Base-by-base conservation (phyloP, 1,140 invertebrate species). In the Hermatobates lingyangjiaoensis region DNA sequence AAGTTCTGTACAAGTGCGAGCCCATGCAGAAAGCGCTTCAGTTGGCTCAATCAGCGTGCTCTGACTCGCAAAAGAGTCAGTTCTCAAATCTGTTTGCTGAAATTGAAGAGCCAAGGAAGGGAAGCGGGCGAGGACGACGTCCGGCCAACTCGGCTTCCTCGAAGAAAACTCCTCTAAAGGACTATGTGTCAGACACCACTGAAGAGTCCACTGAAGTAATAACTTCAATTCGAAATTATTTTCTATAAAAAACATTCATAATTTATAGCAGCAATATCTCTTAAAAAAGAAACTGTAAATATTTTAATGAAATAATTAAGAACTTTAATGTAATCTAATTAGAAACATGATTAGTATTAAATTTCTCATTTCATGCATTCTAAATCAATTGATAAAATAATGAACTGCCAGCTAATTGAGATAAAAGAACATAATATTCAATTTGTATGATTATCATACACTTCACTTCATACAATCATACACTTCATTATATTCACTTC, bases 71-170 rank as follows among this genome's bases (percentile, higher is more conserved):
- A 59, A 81, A 90, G 71, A 86, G 84, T 68, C 87, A 84, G 68
- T 95, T 87, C 64, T 81, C 83, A 64, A 87, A 94, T 62, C 71
- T 97, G 51, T 87, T 95, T 67, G 81, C 87, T 0, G 71, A 95
- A 56, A 84, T 87, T 5, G 90, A 91, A 65, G 80, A 89, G 56
- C 87, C 87, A 54, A 89, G 92, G 3, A 66, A 68, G 44, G 56
- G 58, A 1, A 53, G 60, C 10, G 61, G 57, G 15, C 62, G 64
- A 48, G 65, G 68, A 40, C 59, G 66, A 40, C 69, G 68, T 54
- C 72, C 69, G 48, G 61, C 61, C 21, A 61, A 62, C n/a, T 66
- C 63, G 47, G 68, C 64, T 62, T 60, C 64, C 47, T 59, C 65
- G 67, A 62, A 66, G 72, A 67, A 68, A 71, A 67, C 60, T 63